A percentile compares a stretch with the other conserved stretches of the same genome.
phyloP scores from a whole-genome alignment of 2,888 invertebrate genomes.

The Agrochola litura region DNA sequence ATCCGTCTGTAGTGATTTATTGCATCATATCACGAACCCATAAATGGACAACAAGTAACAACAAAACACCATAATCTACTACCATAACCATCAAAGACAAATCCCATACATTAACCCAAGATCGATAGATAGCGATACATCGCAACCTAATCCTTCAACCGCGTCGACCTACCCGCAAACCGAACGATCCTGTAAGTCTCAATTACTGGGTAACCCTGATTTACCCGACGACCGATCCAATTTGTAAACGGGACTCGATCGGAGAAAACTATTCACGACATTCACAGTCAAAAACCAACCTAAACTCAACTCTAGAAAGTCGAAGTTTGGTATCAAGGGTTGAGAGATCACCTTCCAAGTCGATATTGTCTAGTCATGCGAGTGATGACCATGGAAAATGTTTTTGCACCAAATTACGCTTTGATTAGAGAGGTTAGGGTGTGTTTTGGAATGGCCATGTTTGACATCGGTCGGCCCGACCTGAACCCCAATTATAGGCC shows the following conservation, averaged over 20 bases:
- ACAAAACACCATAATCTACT: slow-evolving; percentile 45
- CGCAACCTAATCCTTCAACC: slow-evolving; percentile 87
- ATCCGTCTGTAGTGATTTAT: background rate
- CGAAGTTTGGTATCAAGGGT: slow-evolving; percentile 32
- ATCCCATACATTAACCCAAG: slow-evolving; percentile 73
- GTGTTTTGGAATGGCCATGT: slow-evolving; percentile 64
- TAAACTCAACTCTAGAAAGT: slow-evolving; percentile 23
- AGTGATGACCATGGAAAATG: slow-evolving; percentile 86
- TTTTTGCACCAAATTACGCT: slow-evolving; percentile 69
- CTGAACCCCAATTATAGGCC: slow-evolving; percentile 89
- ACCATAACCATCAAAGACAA: slow-evolving; percentile 63
- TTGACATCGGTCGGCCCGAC: slow-evolving; percentile 72
- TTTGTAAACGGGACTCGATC: slow-evolving; percentile 88
- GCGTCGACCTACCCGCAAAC: slow-evolving; percentile 78
- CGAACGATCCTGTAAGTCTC: slow-evolving; percentile 90
- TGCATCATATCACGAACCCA: background rate
- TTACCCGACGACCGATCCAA: slow-evolving; percentile 89
- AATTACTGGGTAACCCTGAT: slow-evolving; percentile 90
- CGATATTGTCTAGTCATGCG: slow-evolving; percentile 90
- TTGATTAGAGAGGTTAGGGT: slow-evolving; percentile 67
- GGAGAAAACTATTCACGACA: slow-evolving; percentile 81
- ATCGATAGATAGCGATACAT: slow-evolving; percentile 86
- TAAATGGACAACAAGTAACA: slow-evolving; percentile 16
- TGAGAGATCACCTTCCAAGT: slow-evolving; percentile 82
- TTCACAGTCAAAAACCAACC: slow-evolving; percentile 67